Evolutionary conservation across 2,113 vertebrate genomes (phyloP).

Genomic region (Xiphophorus maculatus): DNA sequence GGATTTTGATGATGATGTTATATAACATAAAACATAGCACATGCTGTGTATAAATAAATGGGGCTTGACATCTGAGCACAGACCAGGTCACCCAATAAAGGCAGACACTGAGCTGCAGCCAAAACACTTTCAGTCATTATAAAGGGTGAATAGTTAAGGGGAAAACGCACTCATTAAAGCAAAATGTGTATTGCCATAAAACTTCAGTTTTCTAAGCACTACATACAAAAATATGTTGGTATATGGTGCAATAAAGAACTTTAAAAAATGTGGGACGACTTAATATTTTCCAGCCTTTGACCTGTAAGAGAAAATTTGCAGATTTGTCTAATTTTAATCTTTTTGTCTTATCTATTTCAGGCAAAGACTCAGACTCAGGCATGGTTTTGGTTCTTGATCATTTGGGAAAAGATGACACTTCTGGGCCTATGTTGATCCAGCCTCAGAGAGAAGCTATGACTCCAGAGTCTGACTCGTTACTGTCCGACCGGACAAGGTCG

Average conservation of each 20-base stretch:
- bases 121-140: background rate
- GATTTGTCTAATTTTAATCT: background rate
- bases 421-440: constrained; percentile 62
- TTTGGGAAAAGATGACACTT: constrained; percentile 69
- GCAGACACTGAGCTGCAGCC: background rate
- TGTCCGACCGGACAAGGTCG: constrained; percentile 64
- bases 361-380: constrained; percentile 69
- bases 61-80: background rate
- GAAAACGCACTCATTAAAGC: no score
- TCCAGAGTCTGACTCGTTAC: constrained; percentile 61
- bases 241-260: background rate
- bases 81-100: background rate
- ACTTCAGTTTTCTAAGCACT: background rate
- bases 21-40: no score
- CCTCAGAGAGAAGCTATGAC: constrained; percentile 63
- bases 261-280: background rate
- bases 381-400: constrained; percentile 82
- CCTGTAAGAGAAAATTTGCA: background rate
- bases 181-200: background rate
- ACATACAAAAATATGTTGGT: background rate
- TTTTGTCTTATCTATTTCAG: constrained; percentile 24
- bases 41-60: no score
- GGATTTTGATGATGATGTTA: no score
- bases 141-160: background rate
- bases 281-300: background rate